These are phyloP conservation scores for Ptilorrhoa leucosticta DNA, from an alignment of 2,113 vertebrate genomes.

Conservation along the genomic window DNA sequence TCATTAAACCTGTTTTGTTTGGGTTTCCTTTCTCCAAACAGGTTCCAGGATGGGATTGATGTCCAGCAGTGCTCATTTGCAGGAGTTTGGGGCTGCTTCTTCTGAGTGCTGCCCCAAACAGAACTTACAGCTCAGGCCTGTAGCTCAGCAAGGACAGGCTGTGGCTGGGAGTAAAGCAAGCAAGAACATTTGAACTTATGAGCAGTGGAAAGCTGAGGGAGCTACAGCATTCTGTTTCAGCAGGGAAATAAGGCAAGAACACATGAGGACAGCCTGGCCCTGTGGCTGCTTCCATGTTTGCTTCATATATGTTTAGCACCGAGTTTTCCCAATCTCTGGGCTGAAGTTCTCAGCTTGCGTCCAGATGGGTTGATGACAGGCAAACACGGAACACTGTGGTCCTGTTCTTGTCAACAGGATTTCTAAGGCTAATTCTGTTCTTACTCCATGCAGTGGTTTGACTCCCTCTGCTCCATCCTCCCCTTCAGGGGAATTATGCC, in stretches of 20 bases:
- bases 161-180: not conserved
- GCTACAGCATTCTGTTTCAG: not conserved
- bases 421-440: not conserved
- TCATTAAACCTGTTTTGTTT: not conserved
- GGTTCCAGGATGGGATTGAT: not conserved
- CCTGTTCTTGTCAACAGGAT: not conserved
- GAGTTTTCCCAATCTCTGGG: not conserved
- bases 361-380: not conserved
- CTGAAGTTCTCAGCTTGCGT: not conserved
- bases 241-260: not conserved
- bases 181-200: not conserved
- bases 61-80: accelerated
- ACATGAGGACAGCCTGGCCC: not conserved
- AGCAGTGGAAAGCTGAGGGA: not conserved
- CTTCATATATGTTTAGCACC: not conserved
- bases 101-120: not conserved
- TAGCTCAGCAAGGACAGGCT: not conserved
- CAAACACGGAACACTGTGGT: not conserved
- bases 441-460: not conserved
- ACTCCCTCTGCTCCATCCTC: not conserved
- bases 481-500: not conserved
- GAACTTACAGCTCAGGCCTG: not conserved
- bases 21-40: not conserved
- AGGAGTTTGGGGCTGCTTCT: not conserved
- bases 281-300: not conserved